Conservation (phyloP, 2,113 vertebrate species). For the Pyrgilauda ruficollis region DNA sequence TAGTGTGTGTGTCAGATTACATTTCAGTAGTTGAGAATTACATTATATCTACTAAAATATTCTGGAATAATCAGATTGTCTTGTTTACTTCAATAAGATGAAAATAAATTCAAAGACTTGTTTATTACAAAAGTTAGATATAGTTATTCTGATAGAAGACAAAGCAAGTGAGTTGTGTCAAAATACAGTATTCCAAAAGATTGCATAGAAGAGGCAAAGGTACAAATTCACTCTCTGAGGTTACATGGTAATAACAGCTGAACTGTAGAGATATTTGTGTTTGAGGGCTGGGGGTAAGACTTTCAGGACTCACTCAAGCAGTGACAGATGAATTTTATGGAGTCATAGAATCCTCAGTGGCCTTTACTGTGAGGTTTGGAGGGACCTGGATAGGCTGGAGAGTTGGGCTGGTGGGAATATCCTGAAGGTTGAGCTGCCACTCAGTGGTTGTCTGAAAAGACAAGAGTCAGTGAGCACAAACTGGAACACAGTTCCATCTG, state of each 20-base stretch:
- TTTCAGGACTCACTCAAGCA: background rate
- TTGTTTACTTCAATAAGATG: background rate
- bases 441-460: background rate
- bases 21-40: background rate
- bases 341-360: background rate
- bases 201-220: background rate
- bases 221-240: fast-evolving
- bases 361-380: background rate
- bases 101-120: background rate
- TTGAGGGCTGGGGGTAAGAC: background rate
- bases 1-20: background rate
- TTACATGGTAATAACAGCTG: background rate
- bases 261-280: background rate
- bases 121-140: background rate
- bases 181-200: background rate
- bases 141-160: background rate
- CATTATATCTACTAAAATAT: background rate
- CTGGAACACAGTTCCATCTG: background rate
- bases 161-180: background rate
- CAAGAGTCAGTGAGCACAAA: background rate
- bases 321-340: background rate
- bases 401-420: background rate
- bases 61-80: background rate
- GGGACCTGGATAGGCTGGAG: background rate
- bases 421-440: background rate